phyloP scores from a whole-genome alignment of 2,113 vertebrate species.

The Antennarius striatus region DNA sequence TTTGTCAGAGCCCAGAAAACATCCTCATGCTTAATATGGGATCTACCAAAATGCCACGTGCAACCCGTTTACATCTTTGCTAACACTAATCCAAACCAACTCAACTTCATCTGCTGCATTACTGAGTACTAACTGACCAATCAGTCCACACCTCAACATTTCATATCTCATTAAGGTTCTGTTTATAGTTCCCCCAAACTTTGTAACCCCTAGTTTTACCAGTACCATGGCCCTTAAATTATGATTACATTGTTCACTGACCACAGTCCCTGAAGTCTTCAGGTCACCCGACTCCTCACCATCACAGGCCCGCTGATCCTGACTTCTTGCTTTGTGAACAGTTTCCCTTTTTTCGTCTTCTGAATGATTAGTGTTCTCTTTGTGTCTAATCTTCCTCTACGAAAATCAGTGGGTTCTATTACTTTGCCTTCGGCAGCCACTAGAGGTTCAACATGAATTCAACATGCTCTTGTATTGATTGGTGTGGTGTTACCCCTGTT shows the following conservation, averaged over 20 bases:
- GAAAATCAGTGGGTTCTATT: slow-evolving; percentile 40
- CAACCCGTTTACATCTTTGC: slow-evolving; percentile 25
- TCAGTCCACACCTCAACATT: slow-evolving; percentile 13
- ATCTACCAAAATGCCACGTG: slow-evolving; percentile 12
- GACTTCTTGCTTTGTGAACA: slow-evolving; percentile 56
- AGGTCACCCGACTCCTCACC: slow-evolving; percentile 43
- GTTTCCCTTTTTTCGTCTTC: slow-evolving; percentile 47
- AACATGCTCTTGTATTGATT: slow-evolving; percentile 51
- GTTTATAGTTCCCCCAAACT: slow-evolving; percentile 2
- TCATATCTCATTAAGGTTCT: slow-evolving; percentile 27
- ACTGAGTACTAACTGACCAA: slow-evolving; percentile 27
- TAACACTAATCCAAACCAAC: slow-evolving; percentile 30
- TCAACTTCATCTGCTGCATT: slow-evolving; percentile 43
- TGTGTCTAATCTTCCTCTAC: slow-evolving; percentile 39
- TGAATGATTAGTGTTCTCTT: slow-evolving; percentile 38
- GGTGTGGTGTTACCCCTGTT: slow-evolving; percentile 24
- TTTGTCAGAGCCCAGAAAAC: slow-evolving; percentile 5
- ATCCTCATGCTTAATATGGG: slow-evolving; percentile 14
- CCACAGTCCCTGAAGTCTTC: slow-evolving; percentile 37
- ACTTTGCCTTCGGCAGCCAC: slow-evolving; percentile 33
- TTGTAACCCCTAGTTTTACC: slow-evolving; percentile 30
- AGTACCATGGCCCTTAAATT: slow-evolving; percentile 31
- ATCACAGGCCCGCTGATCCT: slow-evolving; percentile 50
- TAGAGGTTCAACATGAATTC: slow-evolving; percentile 40
- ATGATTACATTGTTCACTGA: slow-evolving; percentile 29